Evolutionary conservation across 1,140 invertebrate species (phyloP), one percentile per base, ranked within the genome.

Genomic region (Drosophila eugracilis): DNA sequence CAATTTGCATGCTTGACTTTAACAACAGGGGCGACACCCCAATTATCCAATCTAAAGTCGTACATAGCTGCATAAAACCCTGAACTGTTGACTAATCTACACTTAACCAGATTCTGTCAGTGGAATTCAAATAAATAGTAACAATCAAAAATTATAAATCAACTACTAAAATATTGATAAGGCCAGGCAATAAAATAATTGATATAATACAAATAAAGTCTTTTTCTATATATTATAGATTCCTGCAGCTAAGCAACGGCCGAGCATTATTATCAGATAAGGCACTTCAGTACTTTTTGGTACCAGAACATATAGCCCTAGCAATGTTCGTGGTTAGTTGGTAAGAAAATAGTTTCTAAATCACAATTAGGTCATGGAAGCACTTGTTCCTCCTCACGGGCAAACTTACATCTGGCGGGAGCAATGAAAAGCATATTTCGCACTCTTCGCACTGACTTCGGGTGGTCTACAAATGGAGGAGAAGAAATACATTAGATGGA

Each of bases 361-460:
- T 15, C 17, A 19, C 47, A 49, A 19, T 48, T 55, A 7, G 52
- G 24, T 55, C 24, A 55, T 32, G 53, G n/a, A 14, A 15, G 9
- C 14, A 39, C 14, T 7, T 14, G 7, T 32, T 3, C 10, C 3
- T 26, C 1, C 22, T 15, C 3, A 5, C 5, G 6, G 5, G 21
- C 1, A 15, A 15, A 95, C 95, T 95, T 94, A 98, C 97, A 75
- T 94, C 94, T 71, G 94, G 93, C 74, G 96, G 96, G 77, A 97
- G 93, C 78, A 95, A 93, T 89, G 95, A 95, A 91, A 96, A 98
- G 93, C 97, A 98, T 90, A 99, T 98, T 93, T 98, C 96, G 94
- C 97, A 99, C 92, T 97, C 96, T 91, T 97, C 97, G 45, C 95
- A 95, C 49, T 95, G 95, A 86, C 94, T 94, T 78, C 94, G 93